Conservation (phyloP, 2,797 vertebrate genomes). For the Bovichtus diacanthus region DNA sequence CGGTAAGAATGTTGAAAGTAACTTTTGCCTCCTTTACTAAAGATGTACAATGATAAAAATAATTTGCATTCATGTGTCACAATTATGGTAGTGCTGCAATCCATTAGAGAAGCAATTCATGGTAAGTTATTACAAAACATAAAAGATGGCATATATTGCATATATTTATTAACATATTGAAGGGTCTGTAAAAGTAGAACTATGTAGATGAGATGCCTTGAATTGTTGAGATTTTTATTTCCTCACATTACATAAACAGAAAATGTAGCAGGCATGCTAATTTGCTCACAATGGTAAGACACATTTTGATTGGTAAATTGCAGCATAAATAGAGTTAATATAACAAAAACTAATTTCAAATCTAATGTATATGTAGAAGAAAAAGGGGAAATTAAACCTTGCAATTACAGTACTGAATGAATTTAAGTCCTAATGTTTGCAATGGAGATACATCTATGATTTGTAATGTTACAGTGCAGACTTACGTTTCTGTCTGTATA, state of each 20-base stretch:
- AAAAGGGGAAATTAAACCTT: background rate
- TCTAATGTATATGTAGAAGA: background rate
- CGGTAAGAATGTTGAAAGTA: conserved; percentile 31
- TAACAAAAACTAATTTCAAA: background rate
- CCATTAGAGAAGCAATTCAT: conserved; percentile 48
- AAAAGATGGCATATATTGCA: conserved; percentile 29
- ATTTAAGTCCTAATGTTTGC: background rate
- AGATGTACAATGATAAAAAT: conserved; percentile 39
- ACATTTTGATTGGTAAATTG: background rate
- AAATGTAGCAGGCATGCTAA: background rate
- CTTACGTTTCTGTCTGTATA: background rate
- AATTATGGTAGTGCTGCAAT: conserved; percentile 49
- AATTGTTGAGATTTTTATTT: conserved; percentile 15
- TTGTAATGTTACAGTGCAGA: conserved; percentile 9
- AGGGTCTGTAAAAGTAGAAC: background rate
- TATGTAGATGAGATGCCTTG: background rate
- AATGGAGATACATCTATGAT: background rate
- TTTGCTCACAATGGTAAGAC: conserved; percentile 12
- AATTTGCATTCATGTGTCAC: conserved; percentile 45
- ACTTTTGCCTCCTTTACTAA: conserved; percentile 40
- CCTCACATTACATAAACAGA: background rate
- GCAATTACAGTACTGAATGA: background rate
- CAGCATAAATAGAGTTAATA: background rate
- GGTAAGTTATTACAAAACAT: conserved; percentile 62
- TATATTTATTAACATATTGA: conserved; percentile 20